These are phyloP conservation scores for Ferrisia virgata DNA, from an alignment of 2,888 invertebrate genomes.

Conservation along the genomic window DNA sequence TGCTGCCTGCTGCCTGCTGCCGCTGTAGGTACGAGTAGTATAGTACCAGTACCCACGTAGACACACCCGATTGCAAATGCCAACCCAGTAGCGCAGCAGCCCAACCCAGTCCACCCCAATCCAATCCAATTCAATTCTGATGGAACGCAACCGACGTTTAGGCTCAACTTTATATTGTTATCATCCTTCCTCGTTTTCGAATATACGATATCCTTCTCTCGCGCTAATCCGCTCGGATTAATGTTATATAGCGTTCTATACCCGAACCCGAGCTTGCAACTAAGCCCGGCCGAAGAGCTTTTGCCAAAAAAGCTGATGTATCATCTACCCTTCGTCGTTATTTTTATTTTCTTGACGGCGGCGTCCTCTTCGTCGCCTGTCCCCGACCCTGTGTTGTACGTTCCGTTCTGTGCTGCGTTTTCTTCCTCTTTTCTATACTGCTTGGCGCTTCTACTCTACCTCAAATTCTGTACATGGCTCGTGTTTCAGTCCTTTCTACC, in stretches of 20 bases:
- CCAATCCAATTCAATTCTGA: slow-evolving; percentile 39
- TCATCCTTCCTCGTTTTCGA: slow-evolving; percentile 29
- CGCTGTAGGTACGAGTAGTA: not conserved
- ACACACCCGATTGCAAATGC: slow-evolving; percentile 3
- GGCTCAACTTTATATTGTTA: slow-evolving; percentile 41
- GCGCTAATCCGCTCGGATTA: slow-evolving; percentile 37
- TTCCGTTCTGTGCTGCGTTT: not conserved
- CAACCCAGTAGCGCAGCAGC: slow-evolving; percentile 4
- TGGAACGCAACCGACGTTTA: slow-evolving; percentile 36
- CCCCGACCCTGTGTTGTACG: not conserved
- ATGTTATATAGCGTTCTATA: slow-evolving; percentile 31
- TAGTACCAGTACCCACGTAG: not conserved
- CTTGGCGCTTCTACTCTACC: too few relatives aligned
- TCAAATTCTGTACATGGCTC: too few relatives aligned
- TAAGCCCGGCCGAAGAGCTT: slow-evolving; percentile 38
- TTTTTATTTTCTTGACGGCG: slow-evolving; percentile 30
- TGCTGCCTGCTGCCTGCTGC: not conserved
- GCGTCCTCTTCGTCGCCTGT: not conserved
- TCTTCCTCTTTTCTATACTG: not conserved
- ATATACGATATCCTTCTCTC: slow-evolving; percentile 38
- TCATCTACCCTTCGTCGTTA: slow-evolving; percentile 32
- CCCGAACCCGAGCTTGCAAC: not conserved
- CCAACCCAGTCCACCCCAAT: not conserved
- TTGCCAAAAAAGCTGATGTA: slow-evolving; percentile 33
- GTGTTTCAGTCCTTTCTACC: too few relatives aligned